Evolutionary conservation across 2,888 invertebrate genomes (phyloP).

Genomic region (Ischnura elegans): DNA sequence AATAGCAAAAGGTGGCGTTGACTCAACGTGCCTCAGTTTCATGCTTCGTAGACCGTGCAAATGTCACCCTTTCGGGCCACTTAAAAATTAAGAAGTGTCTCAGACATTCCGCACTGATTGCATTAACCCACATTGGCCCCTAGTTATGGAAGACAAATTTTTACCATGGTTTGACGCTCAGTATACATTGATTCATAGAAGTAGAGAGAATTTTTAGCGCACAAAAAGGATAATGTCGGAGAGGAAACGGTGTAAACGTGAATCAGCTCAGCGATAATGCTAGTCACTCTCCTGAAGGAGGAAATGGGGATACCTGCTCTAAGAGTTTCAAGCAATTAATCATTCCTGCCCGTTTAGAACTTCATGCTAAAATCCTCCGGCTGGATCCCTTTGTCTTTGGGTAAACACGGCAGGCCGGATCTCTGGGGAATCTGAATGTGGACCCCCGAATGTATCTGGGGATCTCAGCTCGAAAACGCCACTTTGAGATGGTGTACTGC

Average conservation of each 20-base stretch:
- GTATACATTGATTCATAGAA: not conserved
- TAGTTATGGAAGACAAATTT: not conserved
- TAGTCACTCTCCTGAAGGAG: not conserved
- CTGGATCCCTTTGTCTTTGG: not conserved
- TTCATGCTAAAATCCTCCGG: not conserved
- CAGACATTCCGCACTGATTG: not conserved
- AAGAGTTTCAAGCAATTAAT: constrained; percentile 14
- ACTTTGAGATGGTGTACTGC: not conserved
- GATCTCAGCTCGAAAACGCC: not conserved
- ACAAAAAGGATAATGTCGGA: not conserved
- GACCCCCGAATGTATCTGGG: not conserved
- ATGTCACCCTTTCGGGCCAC: not conserved
- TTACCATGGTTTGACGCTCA: not conserved
- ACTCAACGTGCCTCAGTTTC: not conserved
- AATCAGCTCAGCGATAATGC: not conserved
- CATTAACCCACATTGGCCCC: not conserved
- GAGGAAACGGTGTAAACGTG: not conserved
- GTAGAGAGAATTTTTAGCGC: not conserved
- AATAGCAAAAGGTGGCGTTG: not conserved
- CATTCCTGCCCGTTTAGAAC: not conserved
- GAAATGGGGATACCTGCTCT: not conserved
- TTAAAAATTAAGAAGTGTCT: not conserved
- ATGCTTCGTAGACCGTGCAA: not conserved
- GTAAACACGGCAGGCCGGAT: not conserved
- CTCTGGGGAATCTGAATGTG: not conserved